Conservation (phyloP, 2,888 invertebrate genomes). For the Brachypterus glaber region DNA sequence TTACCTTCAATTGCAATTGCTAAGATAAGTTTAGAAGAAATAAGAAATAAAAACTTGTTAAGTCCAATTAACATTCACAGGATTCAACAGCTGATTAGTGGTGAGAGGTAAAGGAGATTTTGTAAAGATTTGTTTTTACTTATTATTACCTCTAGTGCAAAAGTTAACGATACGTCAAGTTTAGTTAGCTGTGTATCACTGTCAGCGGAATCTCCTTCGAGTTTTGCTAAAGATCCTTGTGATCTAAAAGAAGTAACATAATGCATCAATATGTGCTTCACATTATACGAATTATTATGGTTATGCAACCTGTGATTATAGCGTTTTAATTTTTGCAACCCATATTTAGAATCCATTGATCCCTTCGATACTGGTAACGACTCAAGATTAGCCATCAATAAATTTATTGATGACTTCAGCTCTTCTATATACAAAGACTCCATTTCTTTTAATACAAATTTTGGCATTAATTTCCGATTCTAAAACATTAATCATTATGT, state of each 20-base stretch:
- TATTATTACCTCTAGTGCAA: slow-evolving; percentile 79
- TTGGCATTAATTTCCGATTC: slow-evolving; percentile 97
- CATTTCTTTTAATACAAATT: slow-evolving; percentile 99
- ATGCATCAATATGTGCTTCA: slow-evolving; percentile 44
- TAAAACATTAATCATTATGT: slow-evolving; percentile 34
- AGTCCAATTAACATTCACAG: too few species aligned
- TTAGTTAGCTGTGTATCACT: slow-evolving; percentile 93
- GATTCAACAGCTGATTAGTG: too few species aligned
- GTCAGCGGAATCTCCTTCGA: slow-evolving; percentile 92
- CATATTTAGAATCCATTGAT: slow-evolving; percentile 94
- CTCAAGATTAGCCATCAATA: slow-evolving; percentile 97
- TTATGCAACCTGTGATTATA: slow-evolving; percentile 89
- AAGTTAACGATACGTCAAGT: slow-evolving; percentile 95
- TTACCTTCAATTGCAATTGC: too few species aligned
- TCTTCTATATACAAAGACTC: slow-evolving; percentile 99
- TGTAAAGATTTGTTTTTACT: too few species aligned
- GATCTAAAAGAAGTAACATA: slow-evolving; percentile 58
- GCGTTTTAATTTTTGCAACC: slow-evolving; percentile 94
- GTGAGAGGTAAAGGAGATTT: too few species aligned
- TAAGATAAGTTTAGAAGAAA: too few species aligned
- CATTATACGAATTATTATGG: slow-evolving; percentile 43
- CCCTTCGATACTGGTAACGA: slow-evolving; percentile 98
- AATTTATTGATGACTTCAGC: slow-evolving; percentile 92
- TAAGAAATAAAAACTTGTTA: too few species aligned
- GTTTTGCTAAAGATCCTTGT: slow-evolving; percentile 83